These are phyloP conservation scores for Mus pahari DNA, from an alignment of 2,113 vertebrate genomes.

Conservation along the genomic window DNA sequence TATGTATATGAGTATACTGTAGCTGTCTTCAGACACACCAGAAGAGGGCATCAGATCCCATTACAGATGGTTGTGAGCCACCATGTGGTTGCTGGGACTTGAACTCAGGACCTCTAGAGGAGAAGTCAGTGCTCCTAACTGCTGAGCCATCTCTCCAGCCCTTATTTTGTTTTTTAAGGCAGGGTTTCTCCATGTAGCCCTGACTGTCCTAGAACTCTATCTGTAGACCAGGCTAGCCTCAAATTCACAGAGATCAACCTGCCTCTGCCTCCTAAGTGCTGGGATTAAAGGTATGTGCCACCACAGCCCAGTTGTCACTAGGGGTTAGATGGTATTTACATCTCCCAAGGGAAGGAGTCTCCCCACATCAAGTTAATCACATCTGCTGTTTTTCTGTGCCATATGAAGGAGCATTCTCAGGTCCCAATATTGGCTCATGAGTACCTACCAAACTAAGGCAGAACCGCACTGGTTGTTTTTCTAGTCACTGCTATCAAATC, in stretches of 20 bases:
- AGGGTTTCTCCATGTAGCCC: not conserved
- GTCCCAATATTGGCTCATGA: too few species aligned
- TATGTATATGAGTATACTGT: too few species aligned
- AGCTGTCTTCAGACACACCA: too few species aligned
- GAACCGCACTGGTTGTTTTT: not conserved
- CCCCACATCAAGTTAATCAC: not conserved
- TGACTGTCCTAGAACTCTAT: not conserved
- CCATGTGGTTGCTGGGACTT: too few species aligned
- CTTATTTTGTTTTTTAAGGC: not conserved
- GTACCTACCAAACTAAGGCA: not conserved
- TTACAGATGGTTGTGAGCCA: too few species aligned
- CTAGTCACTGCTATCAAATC: not conserved
- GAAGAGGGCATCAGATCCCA: too few species aligned
- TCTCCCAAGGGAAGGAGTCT: not conserved
- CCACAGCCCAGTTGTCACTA: not conserved
- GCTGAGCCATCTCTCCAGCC: too few species aligned
- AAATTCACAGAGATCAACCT: not conserved
- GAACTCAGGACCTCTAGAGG: too few species aligned
- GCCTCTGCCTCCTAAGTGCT: not conserved
- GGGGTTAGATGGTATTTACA: too few species aligned
- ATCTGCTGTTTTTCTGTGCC: not conserved
- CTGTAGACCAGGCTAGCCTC: not conserved
- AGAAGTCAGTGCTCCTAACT: too few species aligned
- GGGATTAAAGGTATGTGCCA: not conserved
- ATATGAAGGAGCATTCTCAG: not conserved